Evolutionary conservation across 2,888 invertebrate genomes (phyloP), one percentile per base, ranked within the genome.

Genomic region (Nomada ruficornis): DNA sequence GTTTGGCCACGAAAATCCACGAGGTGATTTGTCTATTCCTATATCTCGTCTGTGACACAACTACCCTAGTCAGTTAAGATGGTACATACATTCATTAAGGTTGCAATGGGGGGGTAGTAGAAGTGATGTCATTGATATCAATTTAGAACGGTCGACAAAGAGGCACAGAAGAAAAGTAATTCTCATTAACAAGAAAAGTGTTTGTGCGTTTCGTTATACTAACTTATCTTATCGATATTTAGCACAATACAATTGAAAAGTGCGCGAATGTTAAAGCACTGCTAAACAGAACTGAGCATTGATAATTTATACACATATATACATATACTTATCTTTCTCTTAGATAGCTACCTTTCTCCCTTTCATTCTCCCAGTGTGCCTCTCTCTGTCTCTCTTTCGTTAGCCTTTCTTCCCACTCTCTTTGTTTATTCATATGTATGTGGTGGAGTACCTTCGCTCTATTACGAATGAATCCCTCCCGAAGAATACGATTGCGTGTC

Each of bases 31-130:
- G 36, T 36, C 36, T 36, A 36, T 36, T 26, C 20, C 18, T 23
- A 54, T 20, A 36, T 36, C 36, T 36, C 18, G 54, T n/a, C 52
- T n/a, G n/a, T 52, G 52, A 23, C 82, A 83, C 79, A 82, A 83
- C 83, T 83, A 83, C 79, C 83, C 75, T 83, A 83, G 83, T 82
- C 83, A 83, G 79, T 83, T 83, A 83, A 83, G 79, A 83, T 59
- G 75, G 67, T 62, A 62, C 36, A 7, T 36, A 36, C 5, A 36
- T 73, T 74, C 63, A 54, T 83, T 74, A 71, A 15, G 60, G 29
- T 54, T 52, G 59, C 23, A 42, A 15, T 68, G 42, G 70, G 70
- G 60, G 80, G 42, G 79, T 78, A 42, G 72, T 65, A 73, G 65
- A 68, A 71, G 77, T 84, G 84, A 80, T 80, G 84, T 84, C 84